A percentile compares a stretch with the other conserved stretches of the same genome.
Evolutionary conservation across 53 echinoderm and acorn worm species (phyloP).

Genomic region (Glandiceps talaboti): DNA sequence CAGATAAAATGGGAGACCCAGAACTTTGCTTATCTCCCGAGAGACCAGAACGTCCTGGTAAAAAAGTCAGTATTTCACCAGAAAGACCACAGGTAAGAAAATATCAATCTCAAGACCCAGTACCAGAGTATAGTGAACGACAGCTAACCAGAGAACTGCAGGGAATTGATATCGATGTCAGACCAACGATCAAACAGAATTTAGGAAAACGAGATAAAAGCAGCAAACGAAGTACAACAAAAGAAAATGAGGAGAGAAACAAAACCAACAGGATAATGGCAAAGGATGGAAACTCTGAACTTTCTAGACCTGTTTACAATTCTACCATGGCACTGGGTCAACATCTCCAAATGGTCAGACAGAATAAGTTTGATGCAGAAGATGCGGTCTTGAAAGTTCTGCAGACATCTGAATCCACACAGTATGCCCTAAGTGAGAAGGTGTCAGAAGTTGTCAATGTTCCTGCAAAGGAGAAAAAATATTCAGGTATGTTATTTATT

Average conservation of each 20-base stretch:
- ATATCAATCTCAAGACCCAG: not conserved
- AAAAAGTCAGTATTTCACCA: not conserved
- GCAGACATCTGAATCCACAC: slow-evolving; percentile 47
- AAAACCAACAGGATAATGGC: not conserved
- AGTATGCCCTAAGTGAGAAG: slow-evolving; percentile 41
- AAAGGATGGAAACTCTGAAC: not conserved
- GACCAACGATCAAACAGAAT: not conserved
- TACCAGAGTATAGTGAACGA: not conserved
- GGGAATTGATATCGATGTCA: not conserved
- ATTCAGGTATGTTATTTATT: slow-evolving; percentile 57
- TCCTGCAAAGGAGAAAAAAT: slow-evolving; percentile 49
- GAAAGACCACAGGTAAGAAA: not conserved
- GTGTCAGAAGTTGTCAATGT: slow-evolving; percentile 66
- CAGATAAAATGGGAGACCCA: not conserved
- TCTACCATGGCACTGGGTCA: slow-evolving; percentile 48
- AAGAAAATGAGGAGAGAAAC: not conserved
- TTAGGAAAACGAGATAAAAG: not conserved
- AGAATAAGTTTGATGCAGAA: slow-evolving; percentile 55
- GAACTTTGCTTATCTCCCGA: not conserved
- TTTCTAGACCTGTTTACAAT: slow-evolving; percentile 45
- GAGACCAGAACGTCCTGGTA: not conserved
- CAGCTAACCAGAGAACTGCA: not conserved
- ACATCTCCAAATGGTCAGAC: slow-evolving; percentile 32
- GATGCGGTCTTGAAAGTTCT: slow-evolving; percentile 45
- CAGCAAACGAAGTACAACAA: not conserved